phyloP scores from a whole-genome alignment of 2,113 vertebrate species.

The Gnathochromis pfefferi region DNA sequence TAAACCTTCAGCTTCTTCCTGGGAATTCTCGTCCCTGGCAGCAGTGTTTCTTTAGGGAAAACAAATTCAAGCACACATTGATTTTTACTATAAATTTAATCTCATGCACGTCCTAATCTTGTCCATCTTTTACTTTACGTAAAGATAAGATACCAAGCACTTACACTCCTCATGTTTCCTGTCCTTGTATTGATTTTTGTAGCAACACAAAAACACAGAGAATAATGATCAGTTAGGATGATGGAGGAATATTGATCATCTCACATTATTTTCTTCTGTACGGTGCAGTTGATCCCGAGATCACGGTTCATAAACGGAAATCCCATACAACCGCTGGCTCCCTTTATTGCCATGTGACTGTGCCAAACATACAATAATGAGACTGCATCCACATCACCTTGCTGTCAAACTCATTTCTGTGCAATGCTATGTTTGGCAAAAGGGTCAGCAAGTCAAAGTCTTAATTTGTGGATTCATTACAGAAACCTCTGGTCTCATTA shows the following conservation, averaged over 20 bases:
- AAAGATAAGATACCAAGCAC: conserved; percentile 20
- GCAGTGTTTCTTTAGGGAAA: not conserved
- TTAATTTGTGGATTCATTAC: not conserved
- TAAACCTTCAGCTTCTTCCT: not conserved
- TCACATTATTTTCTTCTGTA: not conserved
- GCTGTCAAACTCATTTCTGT: not conserved
- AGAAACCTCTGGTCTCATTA: conserved; percentile 8
- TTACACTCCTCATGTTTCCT: conserved; percentile 37
- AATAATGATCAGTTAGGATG: conserved; percentile 30
- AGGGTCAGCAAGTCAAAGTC: not conserved
- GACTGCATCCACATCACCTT: not conserved
- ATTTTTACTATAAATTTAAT: conserved; percentile 19
- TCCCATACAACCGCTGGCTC: not conserved
- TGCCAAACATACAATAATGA: not conserved
- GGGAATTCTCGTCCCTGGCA: not conserved
- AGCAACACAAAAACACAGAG: conserved; percentile 13
- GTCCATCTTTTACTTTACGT: conserved; percentile 36
- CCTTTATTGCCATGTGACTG: not conserved
- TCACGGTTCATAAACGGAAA: not conserved
- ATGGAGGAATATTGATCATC: conserved; percentile 44
- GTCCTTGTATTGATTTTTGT: conserved; percentile 45
- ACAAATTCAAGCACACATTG: not conserved
- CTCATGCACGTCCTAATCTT: conserved; percentile 15
- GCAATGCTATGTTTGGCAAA: not conserved
- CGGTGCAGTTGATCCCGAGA: not conserved